Conservation (phyloP, 1,140 invertebrate genomes). For the Magallana angulata region DNA sequence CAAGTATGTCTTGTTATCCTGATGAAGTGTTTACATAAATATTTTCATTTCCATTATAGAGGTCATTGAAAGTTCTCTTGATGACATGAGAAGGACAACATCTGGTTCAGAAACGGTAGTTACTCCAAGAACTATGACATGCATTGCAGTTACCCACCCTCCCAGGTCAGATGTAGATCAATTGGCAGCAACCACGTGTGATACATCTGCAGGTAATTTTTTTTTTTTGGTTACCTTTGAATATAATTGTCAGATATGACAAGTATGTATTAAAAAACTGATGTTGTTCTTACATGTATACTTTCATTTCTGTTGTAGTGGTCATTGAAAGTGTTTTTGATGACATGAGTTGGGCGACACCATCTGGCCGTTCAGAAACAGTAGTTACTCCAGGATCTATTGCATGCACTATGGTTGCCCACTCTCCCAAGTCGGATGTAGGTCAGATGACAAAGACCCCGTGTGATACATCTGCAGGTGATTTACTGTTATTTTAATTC, state of each 20-base stretch:
- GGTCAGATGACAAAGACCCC: no score
- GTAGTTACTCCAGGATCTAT: neutral
- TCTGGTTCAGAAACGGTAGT: neutral
- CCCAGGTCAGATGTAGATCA: neutral
- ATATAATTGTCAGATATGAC: neutral
- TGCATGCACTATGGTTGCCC: neutral
- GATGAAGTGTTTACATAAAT: no score
- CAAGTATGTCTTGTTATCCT: no score
- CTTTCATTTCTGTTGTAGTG: neutral
- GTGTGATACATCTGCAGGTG: no score
- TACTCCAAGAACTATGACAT: no score
- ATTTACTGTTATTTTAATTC: no score
- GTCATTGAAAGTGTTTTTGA: neutral
- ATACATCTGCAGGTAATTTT: no score
- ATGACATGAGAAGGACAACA: neutral
- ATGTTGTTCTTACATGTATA: neutral
- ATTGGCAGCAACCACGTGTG: neutral
- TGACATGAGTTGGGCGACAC: neutral
- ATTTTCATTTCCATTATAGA: no score
- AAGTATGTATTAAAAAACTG: neutral
- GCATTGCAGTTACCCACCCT: neutral
- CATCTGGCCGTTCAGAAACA: neutral
- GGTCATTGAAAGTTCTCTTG: neutral
- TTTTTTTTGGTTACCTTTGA: neutral
- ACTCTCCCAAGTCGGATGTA: neutral